Evolutionary conservation across 2,797 vertebrate genomes (phyloP).

Genomic region (Bradypodion ventrale): DNA sequence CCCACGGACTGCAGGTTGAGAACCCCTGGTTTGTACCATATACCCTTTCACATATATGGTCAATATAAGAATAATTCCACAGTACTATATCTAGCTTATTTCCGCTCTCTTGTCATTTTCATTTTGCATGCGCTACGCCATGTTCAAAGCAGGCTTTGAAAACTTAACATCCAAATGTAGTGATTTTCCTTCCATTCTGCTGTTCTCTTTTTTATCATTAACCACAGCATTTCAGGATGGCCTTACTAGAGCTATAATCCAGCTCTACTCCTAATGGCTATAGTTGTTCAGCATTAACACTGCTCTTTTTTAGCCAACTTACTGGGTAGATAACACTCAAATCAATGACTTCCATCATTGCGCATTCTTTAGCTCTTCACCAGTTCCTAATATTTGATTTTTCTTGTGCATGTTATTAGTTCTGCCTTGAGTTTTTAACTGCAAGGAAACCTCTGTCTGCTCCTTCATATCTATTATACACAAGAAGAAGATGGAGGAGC

Average conservation of each 20-base stretch:
- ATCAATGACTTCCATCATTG: too few relatives aligned
- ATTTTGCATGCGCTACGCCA: background rate
- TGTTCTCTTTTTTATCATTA: background rate
- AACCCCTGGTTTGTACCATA: too few relatives aligned
- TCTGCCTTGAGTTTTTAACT: background rate
- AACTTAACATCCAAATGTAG: slow-evolving; percentile 7
- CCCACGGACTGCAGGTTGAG: too few relatives aligned
- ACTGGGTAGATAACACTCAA: too few relatives aligned
- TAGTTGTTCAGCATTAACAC: background rate
- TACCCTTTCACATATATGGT: too few relatives aligned
- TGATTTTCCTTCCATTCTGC: slow-evolving; percentile 8
- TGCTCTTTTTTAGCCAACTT: too few relatives aligned
- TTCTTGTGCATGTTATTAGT: too few relatives aligned
- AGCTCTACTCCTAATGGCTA: background rate
- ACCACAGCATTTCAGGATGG: background rate
- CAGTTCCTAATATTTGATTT: background rate
- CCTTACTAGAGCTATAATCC: background rate
- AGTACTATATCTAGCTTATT: background rate
- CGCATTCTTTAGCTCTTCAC: background rate
- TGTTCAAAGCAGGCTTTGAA: background rate
- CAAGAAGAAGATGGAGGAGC: background rate
- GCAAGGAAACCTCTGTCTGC: background rate
- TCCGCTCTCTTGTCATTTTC: background rate
- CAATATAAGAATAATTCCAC: too few relatives aligned
- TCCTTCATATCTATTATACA: background rate